A percentile compares a stretch with the other conserved stretches of the same genome.
These are phyloP conservation scores for Epinephelus malabaricus DNA, from an alignment of 2,797 vertebrate species.

Conservation along the genomic window DNA sequence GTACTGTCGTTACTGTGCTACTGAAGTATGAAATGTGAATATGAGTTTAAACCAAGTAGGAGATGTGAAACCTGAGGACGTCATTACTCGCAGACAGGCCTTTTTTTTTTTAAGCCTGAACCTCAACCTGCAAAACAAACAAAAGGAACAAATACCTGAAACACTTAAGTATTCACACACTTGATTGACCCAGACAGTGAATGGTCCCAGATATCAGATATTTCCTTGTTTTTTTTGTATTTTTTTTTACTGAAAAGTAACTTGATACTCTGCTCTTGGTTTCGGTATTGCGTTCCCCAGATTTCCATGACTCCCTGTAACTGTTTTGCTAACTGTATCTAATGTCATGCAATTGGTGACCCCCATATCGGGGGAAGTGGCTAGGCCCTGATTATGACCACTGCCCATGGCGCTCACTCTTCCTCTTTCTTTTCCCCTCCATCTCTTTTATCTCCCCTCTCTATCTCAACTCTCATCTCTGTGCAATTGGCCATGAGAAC, in stretches of 20 bases:
- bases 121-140: slow-evolving; percentile 11
- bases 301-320: slow-evolving; percentile 73
- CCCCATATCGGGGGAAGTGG: slow-evolving; percentile 71
- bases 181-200: slow-evolving; percentile 15
- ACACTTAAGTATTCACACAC: slow-evolving; percentile 13
- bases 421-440: slow-evolving; percentile 57
- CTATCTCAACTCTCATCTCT: slow-evolving; percentile 58
- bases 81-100: slow-evolving; percentile 55
- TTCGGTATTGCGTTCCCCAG: slow-evolving; percentile 63
- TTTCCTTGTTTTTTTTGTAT: not conserved
- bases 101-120: slow-evolving; percentile 3
- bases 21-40: slow-evolving; percentile 88
- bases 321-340: slow-evolving; percentile 84
- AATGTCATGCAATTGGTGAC: slow-evolving; percentile 81
- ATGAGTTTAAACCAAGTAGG: slow-evolving; percentile 90
- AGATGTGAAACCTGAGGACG: slow-evolving; percentile 90
- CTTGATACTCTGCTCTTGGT: slow-evolving; percentile 12
- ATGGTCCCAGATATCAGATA: slow-evolving; percentile 16
- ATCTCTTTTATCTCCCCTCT: slow-evolving; percentile 1
- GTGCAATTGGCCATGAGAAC: slow-evolving; percentile 76
- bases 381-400: slow-evolving; percentile 82
- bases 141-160: slow-evolving; percentile 16
- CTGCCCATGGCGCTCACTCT: slow-evolving; percentile 74
- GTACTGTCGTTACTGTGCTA: slow-evolving; percentile 86
- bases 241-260: not conserved